These are phyloP conservation scores for Myotis daubentonii DNA, from an alignment of 2,797 vertebrate genomes.

Conservation along the genomic window DNA sequence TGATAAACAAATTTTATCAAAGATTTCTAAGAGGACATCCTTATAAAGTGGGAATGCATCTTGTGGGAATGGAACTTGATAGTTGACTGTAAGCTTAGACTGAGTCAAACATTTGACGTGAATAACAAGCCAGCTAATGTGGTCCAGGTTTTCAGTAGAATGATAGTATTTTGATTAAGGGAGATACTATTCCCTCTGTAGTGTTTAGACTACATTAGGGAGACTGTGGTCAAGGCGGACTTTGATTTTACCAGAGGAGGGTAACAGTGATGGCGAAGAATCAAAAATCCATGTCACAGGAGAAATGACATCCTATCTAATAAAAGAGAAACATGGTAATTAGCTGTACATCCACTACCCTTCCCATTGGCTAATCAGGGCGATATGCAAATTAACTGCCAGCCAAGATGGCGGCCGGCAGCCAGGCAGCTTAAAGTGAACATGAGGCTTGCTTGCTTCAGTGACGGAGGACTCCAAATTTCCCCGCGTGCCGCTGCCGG, in stretches of 20 bases:
- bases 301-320: not conserved
- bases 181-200: not conserved
- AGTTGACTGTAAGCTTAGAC: not conserved
- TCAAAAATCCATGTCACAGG: not conserved
- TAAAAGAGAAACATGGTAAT: too few species aligned
- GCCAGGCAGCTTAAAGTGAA: too few species aligned
- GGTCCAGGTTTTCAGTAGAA: constrained; percentile 20
- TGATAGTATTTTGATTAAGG: constrained; percentile 1
- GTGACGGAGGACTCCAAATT: too few species aligned
- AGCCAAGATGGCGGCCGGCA: too few species aligned
- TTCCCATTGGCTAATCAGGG: too few species aligned
- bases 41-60: not conserved
- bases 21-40: not conserved
- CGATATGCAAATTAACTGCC: too few species aligned
- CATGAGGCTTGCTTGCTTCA: too few species aligned
- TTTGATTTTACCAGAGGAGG: not conserved
- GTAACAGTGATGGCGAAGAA: not conserved
- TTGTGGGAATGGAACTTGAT: constrained; percentile 3
- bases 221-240: not conserved
- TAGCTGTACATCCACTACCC: too few species aligned
- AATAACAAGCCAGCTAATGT: not conserved
- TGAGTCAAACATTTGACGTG: not conserved
- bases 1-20: constrained; percentile 7
- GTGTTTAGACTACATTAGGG: not conserved
- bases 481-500: too few species aligned